Evolutionary conservation across 2,113 vertebrate species (phyloP), one percentile per base, ranked within the genome.

Genomic region (Rallus limicola): DNA sequence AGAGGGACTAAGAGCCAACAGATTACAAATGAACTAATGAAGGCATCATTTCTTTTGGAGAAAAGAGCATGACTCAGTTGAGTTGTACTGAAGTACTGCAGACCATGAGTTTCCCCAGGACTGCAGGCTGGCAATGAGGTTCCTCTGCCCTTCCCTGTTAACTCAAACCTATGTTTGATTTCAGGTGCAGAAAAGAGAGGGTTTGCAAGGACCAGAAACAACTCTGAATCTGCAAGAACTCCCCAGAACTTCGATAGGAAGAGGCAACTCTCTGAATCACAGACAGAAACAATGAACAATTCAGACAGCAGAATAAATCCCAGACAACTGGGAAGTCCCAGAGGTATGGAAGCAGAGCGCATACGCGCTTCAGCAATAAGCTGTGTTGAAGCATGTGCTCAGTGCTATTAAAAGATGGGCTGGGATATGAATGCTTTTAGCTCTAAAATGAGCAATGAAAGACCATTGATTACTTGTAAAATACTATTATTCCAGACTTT

Each of bases 271-370:
- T 97, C 94, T 71, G 97, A 98, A 86, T 97, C 97, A 3, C 96
- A 97, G 69, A 68, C 92, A 92, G 97, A 97, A 92, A 91, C 84
- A 79, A 98, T 98, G 98, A 98, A 65, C 93, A 95, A 95, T 92
- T 86, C 96, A 68, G 98, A 98, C 92, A 78, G 84, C 95, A 96
- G 79, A 93, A 94, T 95, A 92, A 98, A 96, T 94, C 93, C 97
- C 79, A 92, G 93, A 81, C 94, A 98, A 90, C 82, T 96, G 89
- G 97, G 96, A 69, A 95, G 96, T 74, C 95, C 97, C 85, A 98
- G 95, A 98, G 98, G 98, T 98, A 98, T 91, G 87, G 84, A 95
- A 95, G 88, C 90, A 84, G 93, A 93, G 78, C 60, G 74, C 18
- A 42, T 65, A 79, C 88, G 93, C 1, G 11, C 94, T 97, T 96